These are phyloP conservation scores for Podabrus alpinus DNA, from an alignment of 2,888 invertebrate species.

Conservation along the genomic window DNA sequence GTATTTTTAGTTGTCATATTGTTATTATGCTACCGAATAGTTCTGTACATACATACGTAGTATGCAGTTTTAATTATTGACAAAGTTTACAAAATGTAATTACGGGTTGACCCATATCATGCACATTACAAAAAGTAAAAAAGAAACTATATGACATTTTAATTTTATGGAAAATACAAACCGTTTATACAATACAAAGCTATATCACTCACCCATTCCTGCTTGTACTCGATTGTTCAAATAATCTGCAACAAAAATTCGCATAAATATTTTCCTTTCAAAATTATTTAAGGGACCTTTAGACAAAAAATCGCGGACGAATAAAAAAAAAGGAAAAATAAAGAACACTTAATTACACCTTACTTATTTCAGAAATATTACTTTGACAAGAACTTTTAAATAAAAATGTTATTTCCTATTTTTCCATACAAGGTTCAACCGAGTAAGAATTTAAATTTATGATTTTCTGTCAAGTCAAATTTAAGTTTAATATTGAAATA, in stretches of 20 bases:
- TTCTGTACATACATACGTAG: too few relatives aligned
- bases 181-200: neutral
- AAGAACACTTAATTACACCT: neutral
- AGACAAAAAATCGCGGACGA: neutral
- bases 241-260: neutral
- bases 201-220: too few relatives aligned
- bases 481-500: neutral
- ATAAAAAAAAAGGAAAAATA: neutral
- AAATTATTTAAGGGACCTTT: neutral
- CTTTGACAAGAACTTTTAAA: neutral
- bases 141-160: neutral
- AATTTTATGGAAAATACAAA: neutral
- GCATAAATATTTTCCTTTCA: neutral
- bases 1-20: constrained; percentile 38
- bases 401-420: neutral
- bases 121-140: neutral
- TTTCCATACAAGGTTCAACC: neutral
- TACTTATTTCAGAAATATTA: neutral
- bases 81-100: neutral
- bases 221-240: neutral
- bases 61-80: neutral
- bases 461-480: neutral
- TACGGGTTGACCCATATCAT: neutral
- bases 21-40: constrained; percentile 37
- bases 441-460: neutral